phyloP scores from a whole-genome alignment of 2,797 vertebrate species.

The Diplodus puntazzo region DNA sequence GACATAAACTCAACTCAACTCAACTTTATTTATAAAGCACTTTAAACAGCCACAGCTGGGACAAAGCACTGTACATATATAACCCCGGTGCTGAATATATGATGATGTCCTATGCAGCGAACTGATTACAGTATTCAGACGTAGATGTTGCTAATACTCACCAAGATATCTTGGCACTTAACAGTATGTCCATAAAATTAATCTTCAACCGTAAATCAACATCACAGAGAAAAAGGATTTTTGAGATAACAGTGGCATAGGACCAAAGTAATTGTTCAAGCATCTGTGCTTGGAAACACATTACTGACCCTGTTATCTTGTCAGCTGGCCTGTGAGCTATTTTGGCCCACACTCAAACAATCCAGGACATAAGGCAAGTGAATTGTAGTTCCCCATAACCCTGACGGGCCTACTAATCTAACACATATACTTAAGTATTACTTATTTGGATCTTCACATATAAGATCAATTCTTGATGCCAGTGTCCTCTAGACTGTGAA shows the following conservation, averaged over 20 bases:
- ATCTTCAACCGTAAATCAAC: not conserved
- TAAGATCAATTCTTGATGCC: not conserved
- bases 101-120: not conserved
- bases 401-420: conserved; percentile 20
- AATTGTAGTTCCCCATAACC: conserved; percentile 34
- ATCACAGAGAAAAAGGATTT: not conserved
- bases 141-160: not conserved
- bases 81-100: not conserved
- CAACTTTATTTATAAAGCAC: no score
- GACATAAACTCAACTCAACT: not conserved
- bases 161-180: not conserved
- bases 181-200: not conserved
- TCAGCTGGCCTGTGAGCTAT: conserved; percentile 38
- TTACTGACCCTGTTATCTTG: conserved; percentile 47
- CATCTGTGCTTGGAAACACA: conserved; percentile 31
- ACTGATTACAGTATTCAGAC: not conserved
- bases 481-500: not conserved
- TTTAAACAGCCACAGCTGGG: no score
- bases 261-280: conserved; percentile 8
- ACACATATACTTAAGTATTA: conserved; percentile 13
- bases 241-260: not conserved
- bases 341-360: conserved; percentile 34
- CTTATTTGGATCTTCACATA: conserved; percentile 13
- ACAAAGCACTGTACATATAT: no score
- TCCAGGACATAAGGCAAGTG: conserved; percentile 23